Base-by-base conservation (phyloP, 1,140 invertebrate species). In the Philaenus spumarius region DNA sequence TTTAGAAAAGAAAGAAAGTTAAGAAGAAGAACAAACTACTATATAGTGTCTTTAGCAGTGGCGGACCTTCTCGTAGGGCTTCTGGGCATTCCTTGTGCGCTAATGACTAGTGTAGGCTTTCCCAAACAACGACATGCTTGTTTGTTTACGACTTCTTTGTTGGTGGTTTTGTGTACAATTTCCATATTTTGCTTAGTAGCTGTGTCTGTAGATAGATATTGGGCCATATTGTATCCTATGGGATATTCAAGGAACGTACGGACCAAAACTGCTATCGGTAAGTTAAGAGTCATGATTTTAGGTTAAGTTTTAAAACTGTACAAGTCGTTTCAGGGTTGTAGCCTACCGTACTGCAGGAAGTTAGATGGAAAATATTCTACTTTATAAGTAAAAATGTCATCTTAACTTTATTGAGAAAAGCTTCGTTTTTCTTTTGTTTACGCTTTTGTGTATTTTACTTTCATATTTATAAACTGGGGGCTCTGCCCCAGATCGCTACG, bases 141-240 rank as follows among this genome's bases (percentile, higher is more conserved):
- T 71, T 75, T 94, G 24, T 90, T 93, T 69, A 92, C 90, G n/a
- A 81, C 90, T 4, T 93, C 90, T 0, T 72, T 93, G 30, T 76
- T 95, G 58, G 81, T 95, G 54, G 87, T 94, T 39, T 75, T 95
- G 22, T 95, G 92, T 67, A 95, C 92, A 30, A 90, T 92, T 64
- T 93, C 90, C 63, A 95, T 95, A 61, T 90, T 95, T 68, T 91
- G 89, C 69, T 73, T 95, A 64, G 87, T 95, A 1, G 92, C 90
- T 2, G 91, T 95, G 2, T 91, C 89, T 17, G 82, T 94, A 55
- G 92, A 95, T 76, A 80, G 92, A 39, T 95, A 93, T 71, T 93
- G 90, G 90, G 91, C 92, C 12, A 94, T 95, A 59, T 77, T 94
- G 0, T 82, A 91, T 72, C 91, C 92, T 0, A 88, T 95, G 84